A percentile compares a stretch with the other conserved stretches of the same genome.
These are phyloP conservation scores for Hemithea aestivaria DNA, from an alignment of 2,888 invertebrate species.

Conservation along the genomic window DNA sequence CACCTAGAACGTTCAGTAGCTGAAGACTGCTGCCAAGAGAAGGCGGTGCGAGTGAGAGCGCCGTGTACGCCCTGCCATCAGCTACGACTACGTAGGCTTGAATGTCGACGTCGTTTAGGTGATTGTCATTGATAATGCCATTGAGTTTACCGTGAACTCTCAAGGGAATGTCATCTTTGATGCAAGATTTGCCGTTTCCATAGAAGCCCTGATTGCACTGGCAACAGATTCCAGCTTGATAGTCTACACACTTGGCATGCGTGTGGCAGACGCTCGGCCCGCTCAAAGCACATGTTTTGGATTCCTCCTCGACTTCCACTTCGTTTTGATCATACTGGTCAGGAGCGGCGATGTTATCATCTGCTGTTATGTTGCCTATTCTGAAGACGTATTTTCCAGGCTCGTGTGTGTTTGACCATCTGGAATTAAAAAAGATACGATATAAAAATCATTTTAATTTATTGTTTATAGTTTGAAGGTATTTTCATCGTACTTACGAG, in stretches of 20 bases:
- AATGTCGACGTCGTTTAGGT: conserved; percentile 86
- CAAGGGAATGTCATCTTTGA: conserved; percentile 89
- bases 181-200: conserved; percentile 95
- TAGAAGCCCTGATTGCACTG: conserved; percentile 90
- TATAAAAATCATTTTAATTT: not conserved
- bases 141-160: conserved; percentile 93
- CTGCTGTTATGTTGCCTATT: conserved; percentile 83
- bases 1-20: conserved; percentile 89
- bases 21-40: conserved; percentile 89
- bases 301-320: conserved; percentile 64
- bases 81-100: conserved; percentile 95
- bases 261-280: conserved; percentile 88
- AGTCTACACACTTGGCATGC: conserved; percentile 90
- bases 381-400: conserved; percentile 93
- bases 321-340: conserved; percentile 76
- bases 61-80: conserved; percentile 93
- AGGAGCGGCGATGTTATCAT: conserved; percentile 83
- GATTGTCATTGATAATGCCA: conserved; percentile 88
- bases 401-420: conserved; percentile 91
- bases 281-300: conserved; percentile 80
- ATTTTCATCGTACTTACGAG: conserved; percentile 76
- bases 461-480: not conserved
- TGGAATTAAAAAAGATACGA: conserved; percentile 53
- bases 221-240: conserved; percentile 93
- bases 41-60: conserved; percentile 88